Conservation (phyloP, 2,113 vertebrate species). For the Hiodon tergisus region DNA sequence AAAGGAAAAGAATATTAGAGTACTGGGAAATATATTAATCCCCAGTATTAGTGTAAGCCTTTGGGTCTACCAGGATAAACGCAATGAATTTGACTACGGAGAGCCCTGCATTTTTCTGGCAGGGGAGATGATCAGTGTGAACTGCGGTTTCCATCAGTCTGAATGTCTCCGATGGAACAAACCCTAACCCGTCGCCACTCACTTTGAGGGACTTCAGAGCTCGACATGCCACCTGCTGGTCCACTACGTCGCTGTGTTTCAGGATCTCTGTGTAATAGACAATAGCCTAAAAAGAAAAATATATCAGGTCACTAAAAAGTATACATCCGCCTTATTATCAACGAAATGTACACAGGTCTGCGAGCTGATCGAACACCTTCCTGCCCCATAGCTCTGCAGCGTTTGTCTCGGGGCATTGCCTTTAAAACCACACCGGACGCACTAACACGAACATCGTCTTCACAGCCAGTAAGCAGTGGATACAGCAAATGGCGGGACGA, state of each 20-base stretch:
- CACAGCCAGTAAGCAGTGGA: not conserved
- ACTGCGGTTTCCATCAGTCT: not conserved
- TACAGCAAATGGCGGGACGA: not conserved
- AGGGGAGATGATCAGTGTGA: not conserved
- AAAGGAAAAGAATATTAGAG: not conserved
- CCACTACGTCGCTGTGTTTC: conserved; percentile 42
- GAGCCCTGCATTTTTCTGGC: not conserved
- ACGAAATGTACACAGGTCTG: not conserved
- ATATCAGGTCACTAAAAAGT: not conserved
- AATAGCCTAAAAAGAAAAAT: conserved; percentile 63
- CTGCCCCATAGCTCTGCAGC: too few relatives aligned
- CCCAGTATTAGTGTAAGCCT: not conserved
- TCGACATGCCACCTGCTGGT: conserved; percentile 76
- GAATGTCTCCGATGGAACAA: too few relatives aligned
- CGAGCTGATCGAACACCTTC: too few relatives aligned
- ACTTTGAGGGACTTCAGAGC: conserved; percentile 83
- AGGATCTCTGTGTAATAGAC: conserved; percentile 75
- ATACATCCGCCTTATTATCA: conserved; percentile 3
- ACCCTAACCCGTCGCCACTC: conserved; percentile 41
- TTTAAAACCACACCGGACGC: too few relatives aligned
- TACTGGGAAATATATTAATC: not conserved
- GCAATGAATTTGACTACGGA: not conserved
- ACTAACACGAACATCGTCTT: not conserved
- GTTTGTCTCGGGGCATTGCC: too few relatives aligned
- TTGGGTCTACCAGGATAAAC: conserved; percentile 4